These are phyloP conservation scores for Centropus unirufus DNA, from an alignment of 2,113 vertebrate species.

Conservation along the genomic window DNA sequence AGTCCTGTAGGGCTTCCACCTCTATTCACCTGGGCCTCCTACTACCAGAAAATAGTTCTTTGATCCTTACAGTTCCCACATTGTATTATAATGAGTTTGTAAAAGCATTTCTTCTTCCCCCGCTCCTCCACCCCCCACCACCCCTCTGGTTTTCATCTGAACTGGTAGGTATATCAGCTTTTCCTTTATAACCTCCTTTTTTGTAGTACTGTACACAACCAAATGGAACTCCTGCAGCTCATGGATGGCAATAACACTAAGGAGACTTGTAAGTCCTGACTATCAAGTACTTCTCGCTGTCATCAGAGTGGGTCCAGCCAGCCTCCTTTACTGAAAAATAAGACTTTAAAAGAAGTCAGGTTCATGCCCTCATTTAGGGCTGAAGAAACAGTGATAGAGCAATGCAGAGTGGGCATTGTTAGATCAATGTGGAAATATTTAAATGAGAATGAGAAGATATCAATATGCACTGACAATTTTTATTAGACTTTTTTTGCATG, in stretches of 20 bases:
- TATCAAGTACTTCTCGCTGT: not conserved
- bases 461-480: not conserved
- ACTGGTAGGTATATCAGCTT: not conserved
- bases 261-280: not conserved
- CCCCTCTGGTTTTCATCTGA: not conserved
- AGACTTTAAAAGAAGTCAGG: not conserved
- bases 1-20: not conserved
- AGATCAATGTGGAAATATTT: not conserved
- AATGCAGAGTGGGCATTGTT: not conserved
- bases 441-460: not conserved
- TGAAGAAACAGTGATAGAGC: not conserved
- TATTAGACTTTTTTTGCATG: not conserved
- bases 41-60: conserved; percentile 22
- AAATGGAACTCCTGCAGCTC: not conserved
- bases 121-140: not conserved
- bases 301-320: not conserved
- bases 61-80: conserved; percentile 26
- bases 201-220: not conserved
- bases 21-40: conserved; percentile 12
- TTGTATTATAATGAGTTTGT: not conserved
- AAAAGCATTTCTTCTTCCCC: not conserved
- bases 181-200: not conserved
- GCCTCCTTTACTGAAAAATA: not conserved
- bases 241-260: not conserved
- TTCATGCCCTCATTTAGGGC: not conserved